Percentiles rank a stretch among this genome's conserved stretches.
These are phyloP conservation scores for Pipistrellus pipistrellus DNA, from an alignment of 2,797 vertebrate species.

Conservation along the genomic window DNA sequence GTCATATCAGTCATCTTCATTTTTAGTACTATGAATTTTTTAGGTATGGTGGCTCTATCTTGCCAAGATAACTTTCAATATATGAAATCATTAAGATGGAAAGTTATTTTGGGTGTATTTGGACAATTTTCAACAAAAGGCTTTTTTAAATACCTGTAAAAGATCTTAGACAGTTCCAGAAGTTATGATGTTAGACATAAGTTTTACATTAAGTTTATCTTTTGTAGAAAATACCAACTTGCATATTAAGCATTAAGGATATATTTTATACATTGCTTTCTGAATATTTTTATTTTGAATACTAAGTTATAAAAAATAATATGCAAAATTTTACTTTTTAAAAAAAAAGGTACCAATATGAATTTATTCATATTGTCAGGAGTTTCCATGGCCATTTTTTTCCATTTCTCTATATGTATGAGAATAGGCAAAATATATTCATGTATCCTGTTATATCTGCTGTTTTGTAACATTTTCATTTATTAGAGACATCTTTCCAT, in stretches of 20 bases:
- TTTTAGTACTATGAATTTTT: not conserved
- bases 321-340: not conserved
- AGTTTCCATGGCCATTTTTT: not conserved
- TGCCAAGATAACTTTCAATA: not conserved
- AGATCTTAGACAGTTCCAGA: not conserved
- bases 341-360: not conserved
- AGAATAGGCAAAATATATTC: not conserved
- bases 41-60: slow-evolving; percentile 2
- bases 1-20: not conserved
- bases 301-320: not conserved
- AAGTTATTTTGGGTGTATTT: not conserved
- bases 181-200: not conserved
- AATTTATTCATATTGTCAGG: not conserved
- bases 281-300: slow-evolving; percentile 37
- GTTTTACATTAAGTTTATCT: slow-evolving; percentile 43
- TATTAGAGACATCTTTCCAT: not conserved
- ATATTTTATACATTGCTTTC: not conserved
- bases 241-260: not conserved
- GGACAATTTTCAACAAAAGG: not conserved
- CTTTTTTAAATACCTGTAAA: not conserved
- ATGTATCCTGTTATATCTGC: not conserved
- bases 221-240: not conserved
- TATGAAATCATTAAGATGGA: not conserved
- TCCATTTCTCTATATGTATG: not conserved
- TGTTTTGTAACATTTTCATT: not conserved